Base-by-base conservation (phyloP, 2,797 vertebrate species). In the Saxicola maurus region DNA sequence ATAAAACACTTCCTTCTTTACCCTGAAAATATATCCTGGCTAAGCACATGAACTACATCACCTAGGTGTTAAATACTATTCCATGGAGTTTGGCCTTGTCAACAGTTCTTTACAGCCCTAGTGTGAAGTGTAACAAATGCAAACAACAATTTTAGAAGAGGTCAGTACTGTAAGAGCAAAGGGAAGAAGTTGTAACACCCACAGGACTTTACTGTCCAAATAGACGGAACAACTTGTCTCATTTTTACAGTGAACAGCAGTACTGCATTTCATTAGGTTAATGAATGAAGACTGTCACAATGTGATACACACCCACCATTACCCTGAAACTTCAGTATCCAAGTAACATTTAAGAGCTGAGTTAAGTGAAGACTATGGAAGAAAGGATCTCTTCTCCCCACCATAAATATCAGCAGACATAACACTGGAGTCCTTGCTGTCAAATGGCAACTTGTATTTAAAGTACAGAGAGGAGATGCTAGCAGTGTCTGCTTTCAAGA, bases 151-250 rank as follows among this genome's bases (percentile, higher is more conserved):
- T 69, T 33, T 12, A 73, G 17, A 77, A 28, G 7, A 59, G 8
- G 17, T 38, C 19, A 84, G 33, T 24, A 57, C 8, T 43, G 27
- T 9, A 5, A 84, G 16, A 77, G 35, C 7, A 35, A 77, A 49
- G 17, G 4, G 35, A 69, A 31, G 43, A 37, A 35, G 8, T 1
- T 2, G 0, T 17, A 66, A 71, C 5, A 56, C 2, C 4, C 7
- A 60, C 5, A 48, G 17, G 12, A 85, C 27, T 25, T 51, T 21
- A 19, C 9, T 25, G 5, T 45, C 13, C 48, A 61, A 61, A 53
- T 0, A 55, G 12, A 60, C 8, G 61, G 43, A 62, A 23, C 5
- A 16, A 65, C 5, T 31, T 3, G 1, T 73, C 46, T 76, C 7
- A 49, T 27, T 72, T 49, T 82, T 42, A 52, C 18, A 59, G 19